Base-by-base conservation (phyloP, 2,797 vertebrate genomes). In the Microctenopoma steveboyesi region DNA sequence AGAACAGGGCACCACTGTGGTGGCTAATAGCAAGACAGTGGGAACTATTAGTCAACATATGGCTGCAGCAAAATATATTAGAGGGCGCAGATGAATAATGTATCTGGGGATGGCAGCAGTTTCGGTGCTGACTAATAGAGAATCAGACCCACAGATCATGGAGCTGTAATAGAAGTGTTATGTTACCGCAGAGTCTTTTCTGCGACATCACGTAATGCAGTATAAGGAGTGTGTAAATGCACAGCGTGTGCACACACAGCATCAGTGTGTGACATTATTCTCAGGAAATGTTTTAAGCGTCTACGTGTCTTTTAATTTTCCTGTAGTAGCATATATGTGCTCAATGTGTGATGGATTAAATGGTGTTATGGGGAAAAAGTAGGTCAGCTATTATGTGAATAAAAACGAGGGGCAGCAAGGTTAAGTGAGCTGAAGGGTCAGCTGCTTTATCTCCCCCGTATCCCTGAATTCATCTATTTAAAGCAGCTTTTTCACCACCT, bases 21-120 rank as follows among this genome's bases (percentile, higher is more conserved):
- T 35, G 35, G 72, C 67, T 77, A 64, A 72, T 52, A 62, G 39
- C 4, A 2, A 79, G 69, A 76, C 73, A 77, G 74, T 63, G 74
- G 74, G 78, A 82, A 79, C 59, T 64, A 52, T 54, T 67, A 76
- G 61, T 82, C 71, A 72, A 85, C 77, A 79, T 78, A 74, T 79
- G 80, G 76, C 71, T 76, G 49, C 66, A 63, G 74, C 72, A 56
- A 66, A 74, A 62, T 77, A 57, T 77, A 83, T 79, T 53, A 69
- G 46, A 57, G 77, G 40, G 49, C 0, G 4, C 5, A 30, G 58
- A 78, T 83, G 64, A 83, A 76, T 78, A 62, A 79, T 78, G 72
- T 64, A 61, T 78, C 64, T 28, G 57, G 58, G 79, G 70, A 85
- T 39, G 52, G 70, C 78, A 69, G 80, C 66, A 52, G 78, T 68